These are phyloP conservation scores for Porites evermanni DNA, from an alignment of 92 coral and sea anemone species.

Conservation along the genomic window DNA sequence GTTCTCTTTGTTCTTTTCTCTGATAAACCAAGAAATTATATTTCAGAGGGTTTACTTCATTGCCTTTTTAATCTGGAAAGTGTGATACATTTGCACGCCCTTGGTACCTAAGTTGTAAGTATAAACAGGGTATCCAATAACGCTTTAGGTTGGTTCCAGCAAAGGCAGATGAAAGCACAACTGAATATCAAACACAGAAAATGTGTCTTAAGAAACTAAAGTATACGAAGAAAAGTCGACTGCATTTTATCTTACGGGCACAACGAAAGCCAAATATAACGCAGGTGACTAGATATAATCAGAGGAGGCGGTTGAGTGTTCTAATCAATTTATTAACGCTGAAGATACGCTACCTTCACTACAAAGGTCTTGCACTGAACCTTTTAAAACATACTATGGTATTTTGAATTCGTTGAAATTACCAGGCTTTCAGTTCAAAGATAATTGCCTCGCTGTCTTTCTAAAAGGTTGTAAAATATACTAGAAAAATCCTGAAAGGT, in stretches of 20 bases:
- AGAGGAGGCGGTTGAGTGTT: background rate
- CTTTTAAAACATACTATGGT: background rate
- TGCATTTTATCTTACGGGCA: constrained; percentile 4
- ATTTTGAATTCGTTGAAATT: background rate
- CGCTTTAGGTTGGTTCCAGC: background rate
- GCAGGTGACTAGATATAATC: background rate
- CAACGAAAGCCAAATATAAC: background rate
- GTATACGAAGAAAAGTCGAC: background rate
- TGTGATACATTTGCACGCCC: background rate
- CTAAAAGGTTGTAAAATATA: background rate
- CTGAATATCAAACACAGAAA: background rate
- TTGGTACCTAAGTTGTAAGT: background rate
- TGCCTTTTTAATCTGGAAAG: background rate
- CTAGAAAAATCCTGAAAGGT: background rate
- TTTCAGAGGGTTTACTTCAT: background rate
- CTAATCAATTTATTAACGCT: background rate
- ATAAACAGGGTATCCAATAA: background rate
- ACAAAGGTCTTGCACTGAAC: background rate
- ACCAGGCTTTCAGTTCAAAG: background rate
- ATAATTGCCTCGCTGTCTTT: background rate
- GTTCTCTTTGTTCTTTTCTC: background rate
- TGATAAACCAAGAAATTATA: background rate
- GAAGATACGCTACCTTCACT: background rate
- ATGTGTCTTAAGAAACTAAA: background rate
- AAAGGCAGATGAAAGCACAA: constrained; percentile 6